Base-by-base conservation (phyloP, 2,888 invertebrate genomes). In the Melipona beecheii region DNA sequence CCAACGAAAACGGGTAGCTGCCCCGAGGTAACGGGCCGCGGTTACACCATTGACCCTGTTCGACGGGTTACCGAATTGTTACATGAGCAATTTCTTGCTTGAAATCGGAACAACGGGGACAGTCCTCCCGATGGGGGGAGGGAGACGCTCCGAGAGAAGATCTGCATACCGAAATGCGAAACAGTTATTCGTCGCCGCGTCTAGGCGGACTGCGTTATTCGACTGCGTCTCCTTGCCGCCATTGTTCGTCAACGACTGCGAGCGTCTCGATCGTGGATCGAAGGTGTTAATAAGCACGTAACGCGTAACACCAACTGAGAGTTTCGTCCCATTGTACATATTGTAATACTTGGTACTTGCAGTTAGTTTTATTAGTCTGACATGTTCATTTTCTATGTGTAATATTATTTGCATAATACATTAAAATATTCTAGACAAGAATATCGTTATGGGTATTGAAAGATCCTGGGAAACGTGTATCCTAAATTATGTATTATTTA, bases 31-130 rank as follows among this genome's bases (percentile, higher is more conserved):
- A 90, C 86, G 88, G 84, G 79, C 82, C 86, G 84, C 86, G 75
- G 85, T 81, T 83, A 86, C 88, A 86, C 85, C 81, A 90, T 90
- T 90, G 90, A 90, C 91, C 91, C 85, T 65, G 83, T 90, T 90
- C 84, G 76, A 69, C 68, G 78, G 83, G 66, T 83, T 76, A 80
- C 85, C 89, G 87, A 90, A 90, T 85, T 87, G 85, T 87, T 85
- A 86, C 86, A 80, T 69, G 75, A 76, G 79, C 89, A 81, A 83
- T 87, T 87, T 85, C 85, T 87, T 87, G 74, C 75, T 62, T 66
- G 84, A 19, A 11, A 84, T 74, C 78, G 75, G 52, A 77, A 69
- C 60, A 50, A 69, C 49, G 72, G 31, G 31, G 43, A 43, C 43
- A 2, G 43, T 43, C 11, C 1, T 1, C 27, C 27, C 43, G 43